Evolutionary conservation across 1,140 invertebrate species (phyloP).

Genomic region (Mya arenaria): DNA sequence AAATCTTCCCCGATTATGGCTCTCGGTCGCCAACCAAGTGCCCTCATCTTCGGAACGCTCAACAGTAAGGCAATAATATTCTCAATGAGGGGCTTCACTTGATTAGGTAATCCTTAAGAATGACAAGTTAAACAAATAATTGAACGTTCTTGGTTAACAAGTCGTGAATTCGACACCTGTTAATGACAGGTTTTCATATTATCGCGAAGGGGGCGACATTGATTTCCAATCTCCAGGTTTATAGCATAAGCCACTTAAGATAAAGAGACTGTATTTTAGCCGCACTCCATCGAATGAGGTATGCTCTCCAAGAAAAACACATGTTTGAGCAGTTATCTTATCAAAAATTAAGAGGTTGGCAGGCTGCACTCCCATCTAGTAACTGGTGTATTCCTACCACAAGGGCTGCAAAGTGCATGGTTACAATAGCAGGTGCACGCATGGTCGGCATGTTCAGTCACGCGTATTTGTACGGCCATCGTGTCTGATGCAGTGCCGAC

Average conservation of each 20-base stretch:
- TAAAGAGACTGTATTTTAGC: constrained; percentile 37
- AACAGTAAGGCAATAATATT: not conserved
- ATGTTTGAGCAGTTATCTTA: not conserved
- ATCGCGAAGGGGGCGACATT: constrained; percentile 48
- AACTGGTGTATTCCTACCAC: no score
- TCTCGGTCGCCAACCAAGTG: no score
- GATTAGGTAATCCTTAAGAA: constrained; percentile 43
- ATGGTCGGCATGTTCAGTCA: no score
- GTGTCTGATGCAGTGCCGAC: no score
- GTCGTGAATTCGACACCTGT: constrained; percentile 55
- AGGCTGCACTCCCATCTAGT: no score
- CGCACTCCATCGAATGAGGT: not conserved
- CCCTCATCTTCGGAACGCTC: no score
- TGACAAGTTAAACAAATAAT: constrained; percentile 56
- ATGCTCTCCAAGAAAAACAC: not conserved
- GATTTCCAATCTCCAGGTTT: constrained; percentile 45
- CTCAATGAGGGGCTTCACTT: constrained; percentile 22
- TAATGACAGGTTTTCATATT: constrained; percentile 51
- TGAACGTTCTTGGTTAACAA: constrained; percentile 40
- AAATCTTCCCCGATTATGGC: no score
- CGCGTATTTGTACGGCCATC: no score
- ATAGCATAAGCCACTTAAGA: constrained; percentile 41
- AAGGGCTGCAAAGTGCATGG: no score
- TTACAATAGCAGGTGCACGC: no score
- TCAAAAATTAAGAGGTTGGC: no score